Evolutionary conservation across 2,113 vertebrate species (phyloP), one percentile per base, ranked within the genome.

Genomic region (Choloepus hoffmanni): DNA sequence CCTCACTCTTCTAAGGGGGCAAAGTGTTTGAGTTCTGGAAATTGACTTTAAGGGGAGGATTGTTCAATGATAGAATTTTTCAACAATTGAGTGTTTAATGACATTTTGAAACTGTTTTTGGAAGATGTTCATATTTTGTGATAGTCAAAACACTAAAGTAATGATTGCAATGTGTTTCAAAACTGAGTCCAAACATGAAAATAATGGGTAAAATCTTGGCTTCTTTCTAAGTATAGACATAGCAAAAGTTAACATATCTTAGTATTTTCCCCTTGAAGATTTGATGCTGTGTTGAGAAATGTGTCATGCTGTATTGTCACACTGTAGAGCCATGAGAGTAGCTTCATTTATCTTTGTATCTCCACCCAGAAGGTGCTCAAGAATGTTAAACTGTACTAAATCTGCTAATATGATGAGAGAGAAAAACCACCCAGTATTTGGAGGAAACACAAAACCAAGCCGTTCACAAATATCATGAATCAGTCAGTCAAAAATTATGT

Each of bases 21-120:
- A 55, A 19, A 73, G n/a, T 79, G 12, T 70, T 86, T 95, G 65
- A 63, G 85, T 92, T 92, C 73, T 92, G 62, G n/a, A 91, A 53
- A 45, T 73, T 82, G 63, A 63, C 89, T 93, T 93, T 70, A 79
- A 92, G 63, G 70, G 50, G 58, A 63, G 21, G 30, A 58, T 58
- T 5, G 45, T 79, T 12, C 33, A 83, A 0, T 93, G 63, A 70
- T 10, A 95, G 79, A 40, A 26, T 50, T 89, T 93, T 85, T 93
- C 12, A 95, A 26, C 76, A 89, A 76, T 43, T 87, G 53, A 40
- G 15, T 86, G 19, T 95, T 95, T 74, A 82, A 58, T 95, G 74
- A 60, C 87, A 87, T 92, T 96, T 89, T 92, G 62, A 91, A 94
- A 76, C 89, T 85, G 4, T 74, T 97, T 58, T 96, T 97, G 70